These are phyloP conservation scores for Danio albolineatus DNA, from an alignment of 2,797 vertebrate species.

Conservation along the genomic window DNA sequence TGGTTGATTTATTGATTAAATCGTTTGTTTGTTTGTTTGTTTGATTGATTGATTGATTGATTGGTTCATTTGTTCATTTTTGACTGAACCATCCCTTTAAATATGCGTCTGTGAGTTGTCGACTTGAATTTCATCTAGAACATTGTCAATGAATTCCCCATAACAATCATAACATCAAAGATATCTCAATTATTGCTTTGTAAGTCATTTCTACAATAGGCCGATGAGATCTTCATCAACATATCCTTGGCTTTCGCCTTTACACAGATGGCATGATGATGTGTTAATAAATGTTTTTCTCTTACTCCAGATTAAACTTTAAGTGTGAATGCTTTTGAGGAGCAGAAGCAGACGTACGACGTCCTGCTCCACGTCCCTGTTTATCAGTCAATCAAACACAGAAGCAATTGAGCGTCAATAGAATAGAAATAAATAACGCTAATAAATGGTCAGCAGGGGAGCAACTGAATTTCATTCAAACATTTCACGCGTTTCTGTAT, in stretches of 20 bases:
- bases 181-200: conserved; percentile 5
- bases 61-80: neutral
- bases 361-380: neutral
- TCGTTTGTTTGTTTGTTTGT: too few relatives aligned
- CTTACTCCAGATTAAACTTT: conserved; percentile 1
- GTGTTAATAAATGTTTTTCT: neutral
- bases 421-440: neutral
- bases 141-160: too few relatives aligned
- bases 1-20: too few relatives aligned
- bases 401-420: neutral
- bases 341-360: neutral
- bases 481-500: neutral
- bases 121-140: neutral
- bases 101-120: neutral
- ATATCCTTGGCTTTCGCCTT: conserved; percentile 3
- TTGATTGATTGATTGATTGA: too few relatives aligned
- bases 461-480: neutral
- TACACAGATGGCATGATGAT: neutral
- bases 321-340: conserved; percentile 13
- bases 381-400: neutral
- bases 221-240: conserved; percentile 11
- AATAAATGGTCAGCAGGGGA: neutral
- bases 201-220: neutral
- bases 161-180: too few relatives aligned
- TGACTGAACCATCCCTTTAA: neutral